phyloP scores from a whole-genome alignment of 2,797 vertebrate genomes.

The Paguma larvata region DNA sequence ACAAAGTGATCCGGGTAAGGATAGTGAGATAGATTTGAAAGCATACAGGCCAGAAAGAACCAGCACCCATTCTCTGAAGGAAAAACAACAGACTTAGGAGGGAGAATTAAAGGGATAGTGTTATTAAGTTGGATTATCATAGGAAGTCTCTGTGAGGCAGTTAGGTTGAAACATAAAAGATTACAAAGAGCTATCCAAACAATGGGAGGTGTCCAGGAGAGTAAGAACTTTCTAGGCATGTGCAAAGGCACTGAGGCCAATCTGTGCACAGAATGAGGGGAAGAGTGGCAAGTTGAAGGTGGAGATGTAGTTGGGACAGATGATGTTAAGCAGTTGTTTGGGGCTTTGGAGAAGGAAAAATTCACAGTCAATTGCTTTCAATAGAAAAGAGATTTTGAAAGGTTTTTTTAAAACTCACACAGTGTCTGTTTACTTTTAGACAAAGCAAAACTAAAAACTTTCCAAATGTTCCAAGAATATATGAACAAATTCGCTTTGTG shows the following conservation, averaged over 20 bases:
- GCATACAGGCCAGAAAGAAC: not conserved
- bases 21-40: not conserved
- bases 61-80: not conserved
- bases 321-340: not conserved
- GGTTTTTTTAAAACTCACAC: not conserved
- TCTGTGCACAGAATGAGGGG: too few species aligned
- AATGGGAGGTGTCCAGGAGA: not conserved
- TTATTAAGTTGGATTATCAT: not conserved
- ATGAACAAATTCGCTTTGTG: not conserved
- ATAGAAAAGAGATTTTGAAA: not conserved
- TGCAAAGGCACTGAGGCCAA: not conserved
- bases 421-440: not conserved
- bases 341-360: not conserved
- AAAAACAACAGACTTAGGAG: not conserved
- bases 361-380: not conserved
- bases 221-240: not conserved
- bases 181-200: not conserved
- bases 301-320: not conserved
- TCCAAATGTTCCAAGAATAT: not conserved
- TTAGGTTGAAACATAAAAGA: not conserved
- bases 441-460: conserved; percentile 24
- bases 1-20: not conserved
- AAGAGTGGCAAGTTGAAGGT: not conserved
- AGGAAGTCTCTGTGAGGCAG: not conserved
- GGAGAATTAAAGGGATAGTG: not conserved